A percentile compares a stretch with the other conserved stretches of the same genome.
These are phyloP conservation scores for Notocelia uddmanniana DNA, from an alignment of 2,888 invertebrate genomes.

Conservation along the genomic window DNA sequence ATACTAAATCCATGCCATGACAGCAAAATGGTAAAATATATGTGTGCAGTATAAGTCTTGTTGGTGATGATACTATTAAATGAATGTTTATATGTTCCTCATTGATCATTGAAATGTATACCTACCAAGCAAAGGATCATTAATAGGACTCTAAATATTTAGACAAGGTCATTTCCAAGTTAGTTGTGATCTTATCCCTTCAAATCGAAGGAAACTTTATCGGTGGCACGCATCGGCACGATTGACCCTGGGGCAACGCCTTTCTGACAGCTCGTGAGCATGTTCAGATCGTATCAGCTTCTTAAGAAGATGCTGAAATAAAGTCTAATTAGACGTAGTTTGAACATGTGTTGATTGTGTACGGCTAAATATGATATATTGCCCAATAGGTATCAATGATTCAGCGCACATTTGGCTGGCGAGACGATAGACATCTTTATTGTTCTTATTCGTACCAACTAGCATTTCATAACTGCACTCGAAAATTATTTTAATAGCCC, in stretches of 20 bases:
- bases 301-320: conserved; percentile 45
- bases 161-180: conserved; percentile 20
- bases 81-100: not conserved
- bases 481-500: conserved; percentile 31
- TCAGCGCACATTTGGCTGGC: not conserved
- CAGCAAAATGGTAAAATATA: no score
- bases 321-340: conserved; percentile 24
- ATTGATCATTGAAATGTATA: not conserved
- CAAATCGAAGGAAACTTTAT: conserved; percentile 28
- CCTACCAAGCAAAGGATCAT: not conserved
- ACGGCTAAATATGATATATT: conserved; percentile 9
- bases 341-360: conserved; percentile 30
- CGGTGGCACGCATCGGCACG: conserved; percentile 32
- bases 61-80: not conserved
- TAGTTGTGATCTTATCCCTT: conserved; percentile 43
- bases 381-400: conserved; percentile 1
- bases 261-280: conserved; percentile 65
- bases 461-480: conserved; percentile 23
- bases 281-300: conserved; percentile 56
- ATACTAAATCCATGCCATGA: no score
- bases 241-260: conserved; percentile 59
- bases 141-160: not conserved
- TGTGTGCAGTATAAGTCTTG: no score
- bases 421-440: conserved; percentile 28
- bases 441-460: not conserved